A percentile compares a stretch with the other conserved stretches of the same genome.
Evolutionary conservation across 2,888 invertebrate species (phyloP).

Genomic region (Bugulina stolonifera): DNA sequence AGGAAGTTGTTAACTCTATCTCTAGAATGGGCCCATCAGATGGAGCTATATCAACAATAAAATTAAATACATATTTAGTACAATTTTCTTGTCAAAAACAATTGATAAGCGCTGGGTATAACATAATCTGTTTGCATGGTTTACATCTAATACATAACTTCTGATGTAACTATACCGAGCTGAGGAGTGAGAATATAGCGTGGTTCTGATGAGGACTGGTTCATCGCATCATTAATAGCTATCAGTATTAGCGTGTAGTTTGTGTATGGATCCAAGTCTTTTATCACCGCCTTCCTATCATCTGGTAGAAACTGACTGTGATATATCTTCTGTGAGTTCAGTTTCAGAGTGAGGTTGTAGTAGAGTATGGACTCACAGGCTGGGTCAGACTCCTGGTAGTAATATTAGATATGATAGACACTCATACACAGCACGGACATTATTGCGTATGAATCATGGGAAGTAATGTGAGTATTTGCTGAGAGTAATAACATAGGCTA

Average conservation of each 20-base stretch:
- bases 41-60: neutral
- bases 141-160: no score
- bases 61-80: no score
- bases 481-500: no score
- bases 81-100: no score
- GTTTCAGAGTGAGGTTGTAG: neutral
- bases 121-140: no score
- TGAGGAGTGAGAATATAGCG: neutral
- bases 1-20: neutral
- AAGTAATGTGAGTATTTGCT: no score
- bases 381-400: neutral
- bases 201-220: neutral
- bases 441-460: no score
- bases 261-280: neutral
- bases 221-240: neutral
- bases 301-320: neutral
- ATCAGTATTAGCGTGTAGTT: neutral
- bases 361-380: neutral
- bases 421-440: no score
- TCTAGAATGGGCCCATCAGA: neutral
- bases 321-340: neutral
- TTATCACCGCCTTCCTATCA: neutral
- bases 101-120: no score
- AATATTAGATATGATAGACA: no score
- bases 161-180: no score